Conservation (phyloP, 2,888 invertebrate genomes). For the Zeuzera pyrina region DNA sequence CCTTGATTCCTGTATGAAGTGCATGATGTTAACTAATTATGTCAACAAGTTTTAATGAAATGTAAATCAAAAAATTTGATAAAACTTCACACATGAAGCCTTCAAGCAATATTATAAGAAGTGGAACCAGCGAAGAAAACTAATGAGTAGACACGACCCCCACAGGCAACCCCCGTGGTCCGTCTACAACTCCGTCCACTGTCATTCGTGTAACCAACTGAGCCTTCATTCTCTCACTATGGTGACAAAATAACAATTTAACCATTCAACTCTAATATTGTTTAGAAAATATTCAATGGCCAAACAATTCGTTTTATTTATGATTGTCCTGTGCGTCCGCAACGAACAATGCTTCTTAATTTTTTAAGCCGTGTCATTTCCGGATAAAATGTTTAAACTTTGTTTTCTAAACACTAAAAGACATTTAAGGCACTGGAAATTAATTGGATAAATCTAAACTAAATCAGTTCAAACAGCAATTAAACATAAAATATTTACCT, state of each 20-base stretch:
- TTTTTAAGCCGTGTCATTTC: conserved; percentile 61
- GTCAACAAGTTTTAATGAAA: not conserved
- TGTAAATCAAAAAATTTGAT: no score
- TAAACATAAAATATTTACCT: no score
- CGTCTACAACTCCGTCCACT: conserved; percentile 28
- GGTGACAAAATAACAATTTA: conserved; percentile 66
- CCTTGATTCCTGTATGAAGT: no score
- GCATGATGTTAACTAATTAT: no score
- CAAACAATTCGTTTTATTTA: conserved; percentile 61
- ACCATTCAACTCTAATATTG: conserved; percentile 66
- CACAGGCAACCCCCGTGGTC: conserved; percentile 25
- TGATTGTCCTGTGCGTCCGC: conserved; percentile 51
- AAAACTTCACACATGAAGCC: no score
- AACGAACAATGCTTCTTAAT: conserved; percentile 39
- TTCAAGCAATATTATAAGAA: no score
- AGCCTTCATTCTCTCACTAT: conserved; percentile 31
- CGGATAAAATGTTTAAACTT: conserved; percentile 25
- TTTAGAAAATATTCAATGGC: conserved; percentile 58
- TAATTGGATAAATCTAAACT: no score
- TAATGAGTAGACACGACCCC: conserved; percentile 10
- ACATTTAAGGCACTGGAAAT: no score
- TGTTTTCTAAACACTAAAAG: not conserved
- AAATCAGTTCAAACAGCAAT: no score
- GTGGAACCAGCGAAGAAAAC: not conserved
- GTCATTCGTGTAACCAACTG: conserved; percentile 34